These are phyloP conservation scores for Drosophila kanekoi DNA, from an alignment of 2,888 invertebrate genomes.

Conservation along the genomic window DNA sequence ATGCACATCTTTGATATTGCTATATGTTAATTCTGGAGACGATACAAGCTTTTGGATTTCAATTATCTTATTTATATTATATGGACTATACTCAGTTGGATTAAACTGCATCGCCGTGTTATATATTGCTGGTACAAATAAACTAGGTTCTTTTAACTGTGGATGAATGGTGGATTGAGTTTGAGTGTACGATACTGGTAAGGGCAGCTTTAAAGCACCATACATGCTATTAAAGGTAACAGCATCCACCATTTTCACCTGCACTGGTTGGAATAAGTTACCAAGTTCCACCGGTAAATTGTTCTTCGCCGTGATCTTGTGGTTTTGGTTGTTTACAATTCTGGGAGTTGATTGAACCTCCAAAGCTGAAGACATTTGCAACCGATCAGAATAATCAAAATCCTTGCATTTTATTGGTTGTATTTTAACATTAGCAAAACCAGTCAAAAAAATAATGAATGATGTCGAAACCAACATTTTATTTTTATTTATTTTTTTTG, in stretches of 20 bases:
- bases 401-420: neutral
- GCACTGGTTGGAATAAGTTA: neutral
- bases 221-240: neutral
- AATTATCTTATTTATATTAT: neutral
- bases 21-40: neutral
- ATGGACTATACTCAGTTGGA: neutral
- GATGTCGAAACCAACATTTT: slow-evolving; percentile 9
- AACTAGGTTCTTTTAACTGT: neutral
- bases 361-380: neutral
- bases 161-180: neutral
- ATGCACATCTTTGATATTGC: slow-evolving; percentile 4
- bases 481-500: too few relatives aligned
- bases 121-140: neutral
- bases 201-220: neutral
- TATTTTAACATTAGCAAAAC: neutral
- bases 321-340: slow-evolving; percentile 16
- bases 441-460: slow-evolving; percentile 2
- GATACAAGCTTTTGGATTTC: neutral
- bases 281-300: neutral
- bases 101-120: neutral
- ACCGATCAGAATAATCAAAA: neutral
- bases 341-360: slow-evolving; percentile 14
- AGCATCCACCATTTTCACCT: neutral
- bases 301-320: neutral
- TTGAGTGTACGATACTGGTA: neutral